Percentiles rank a stretch among this genome's conserved stretches.
Evolutionary conservation across 2,113 vertebrate species (phyloP).

Genomic region (Microtus richardsoni): DNA sequence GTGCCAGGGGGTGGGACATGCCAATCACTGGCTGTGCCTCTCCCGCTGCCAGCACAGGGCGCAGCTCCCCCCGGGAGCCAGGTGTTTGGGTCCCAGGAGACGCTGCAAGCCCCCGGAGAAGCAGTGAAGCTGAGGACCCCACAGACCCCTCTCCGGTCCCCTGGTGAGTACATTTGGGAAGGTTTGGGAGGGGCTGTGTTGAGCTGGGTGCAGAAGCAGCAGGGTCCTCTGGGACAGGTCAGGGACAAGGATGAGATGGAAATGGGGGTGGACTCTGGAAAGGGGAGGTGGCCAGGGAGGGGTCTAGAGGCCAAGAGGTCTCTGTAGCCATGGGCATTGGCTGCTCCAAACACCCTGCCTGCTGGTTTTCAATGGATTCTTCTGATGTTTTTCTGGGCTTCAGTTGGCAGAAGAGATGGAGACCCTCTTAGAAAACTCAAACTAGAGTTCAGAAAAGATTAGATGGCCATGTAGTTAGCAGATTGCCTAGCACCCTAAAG

Average conservation of each 20-base stretch:
- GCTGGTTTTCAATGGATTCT: conserved; percentile 28
- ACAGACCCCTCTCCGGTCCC: conserved; percentile 59
- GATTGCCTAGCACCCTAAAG: neutral
- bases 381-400: conserved; percentile 67
- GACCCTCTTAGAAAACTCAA: conserved; percentile 9
- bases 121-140: conserved; percentile 60
- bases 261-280: conserved; percentile 13
- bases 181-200: conserved; percentile 44
- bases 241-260: conserved; percentile 7
- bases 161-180: conserved; percentile 77
- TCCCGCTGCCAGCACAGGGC: conserved; percentile 81
- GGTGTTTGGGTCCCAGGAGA: conserved; percentile 82
- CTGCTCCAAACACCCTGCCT: neutral
- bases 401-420: conserved; percentile 45
- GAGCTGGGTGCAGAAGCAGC: conserved; percentile 5
- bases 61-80: conserved; percentile 81
- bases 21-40: conserved; percentile 83
- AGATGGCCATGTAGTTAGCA: neutral
- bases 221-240: conserved; percentile 28
- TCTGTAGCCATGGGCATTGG: neutral
- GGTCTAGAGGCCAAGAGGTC: conserved; percentile 36
- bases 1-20: conserved; percentile 84
- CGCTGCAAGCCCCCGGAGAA: conserved; percentile 47
- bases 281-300: conserved; percentile 26
- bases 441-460: neutral